phyloP scores from a whole-genome alignment of 2,113 vertebrate genomes.

The Haemorhous mexicanus region DNA sequence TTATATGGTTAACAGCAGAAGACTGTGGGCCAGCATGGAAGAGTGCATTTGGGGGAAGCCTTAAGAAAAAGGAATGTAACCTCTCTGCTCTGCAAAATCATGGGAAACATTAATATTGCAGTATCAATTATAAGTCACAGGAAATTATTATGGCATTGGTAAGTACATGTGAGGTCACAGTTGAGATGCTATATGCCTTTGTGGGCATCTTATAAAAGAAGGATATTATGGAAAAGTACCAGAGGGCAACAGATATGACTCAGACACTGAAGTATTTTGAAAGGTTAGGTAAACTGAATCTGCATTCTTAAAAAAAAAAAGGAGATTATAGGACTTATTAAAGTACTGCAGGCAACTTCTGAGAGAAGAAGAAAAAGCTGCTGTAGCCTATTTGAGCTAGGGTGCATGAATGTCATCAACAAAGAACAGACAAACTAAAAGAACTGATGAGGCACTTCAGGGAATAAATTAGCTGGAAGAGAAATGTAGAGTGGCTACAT shows the following conservation, averaged over 20 bases:
- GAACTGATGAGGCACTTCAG: conserved; percentile 2
- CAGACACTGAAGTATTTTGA: conserved; percentile 6
- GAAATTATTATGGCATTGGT: conserved; percentile 64
- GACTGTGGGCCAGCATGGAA: neutral
- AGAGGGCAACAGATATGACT: conserved; percentile 64
- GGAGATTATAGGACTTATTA: conserved; percentile 22
- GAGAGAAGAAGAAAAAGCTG: neutral
- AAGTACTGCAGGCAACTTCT: conserved; percentile 20
- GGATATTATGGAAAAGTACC: conserved; percentile 52
- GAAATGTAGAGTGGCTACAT: conserved; percentile 34
- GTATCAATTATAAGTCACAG: conserved; percentile 66
- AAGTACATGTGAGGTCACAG: conserved; percentile 54
- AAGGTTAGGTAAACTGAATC: conserved; percentile 56
- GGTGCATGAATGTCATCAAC: conserved; percentile 33
- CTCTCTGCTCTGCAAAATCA: conserved; percentile 17
- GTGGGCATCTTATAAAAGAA: conserved; percentile 58
- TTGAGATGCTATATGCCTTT: conserved; percentile 29
- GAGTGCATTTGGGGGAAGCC: neutral
- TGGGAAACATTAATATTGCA: conserved; percentile 58
- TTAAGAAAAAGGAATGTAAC: conserved; percentile 33
- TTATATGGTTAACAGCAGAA: neutral
- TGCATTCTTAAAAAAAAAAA: conserved; percentile 19
- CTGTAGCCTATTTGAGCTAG: neutral
- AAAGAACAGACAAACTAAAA: conserved; percentile 33
- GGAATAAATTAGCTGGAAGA: conserved; percentile 39